Percentiles rank a stretch among this genome's conserved stretches.
phyloP scores from a whole-genome alignment of 2,888 invertebrate species.

The Scaptomyza caliginosa region DNA sequence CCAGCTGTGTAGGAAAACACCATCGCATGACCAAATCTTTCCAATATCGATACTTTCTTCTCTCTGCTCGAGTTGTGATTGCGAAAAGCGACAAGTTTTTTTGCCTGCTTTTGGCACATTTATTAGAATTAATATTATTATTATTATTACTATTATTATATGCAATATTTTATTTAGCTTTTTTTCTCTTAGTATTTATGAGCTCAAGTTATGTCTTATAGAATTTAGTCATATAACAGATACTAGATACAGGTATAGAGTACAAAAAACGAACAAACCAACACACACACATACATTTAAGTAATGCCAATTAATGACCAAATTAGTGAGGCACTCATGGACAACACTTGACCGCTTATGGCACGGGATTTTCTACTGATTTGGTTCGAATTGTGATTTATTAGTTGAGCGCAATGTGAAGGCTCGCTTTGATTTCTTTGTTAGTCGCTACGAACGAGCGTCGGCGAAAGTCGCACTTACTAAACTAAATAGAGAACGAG shows the following conservation, averaged over 20 bases:
- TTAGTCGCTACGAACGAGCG: constrained; percentile 28
- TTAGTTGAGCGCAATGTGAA: constrained; percentile 72
- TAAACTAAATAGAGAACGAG: constrained; percentile 45
- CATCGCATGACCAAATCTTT: constrained; percentile 80
- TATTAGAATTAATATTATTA: constrained; percentile 59
- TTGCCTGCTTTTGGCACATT: constrained; percentile 72
- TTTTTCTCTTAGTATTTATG: constrained; percentile 77
- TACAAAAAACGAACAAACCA: constrained; percentile 9
- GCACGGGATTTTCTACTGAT: constrained; percentile 78
- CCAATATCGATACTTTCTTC: constrained; percentile 70
- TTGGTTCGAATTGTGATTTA: constrained; percentile 78
- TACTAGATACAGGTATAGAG: constrained; percentile 28
- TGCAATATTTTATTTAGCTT: constrained; percentile 56
- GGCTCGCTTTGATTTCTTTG: constrained; percentile 77
- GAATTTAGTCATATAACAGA: constrained; percentile 63
- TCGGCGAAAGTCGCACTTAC: constrained; percentile 61
- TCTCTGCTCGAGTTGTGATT: constrained; percentile 76
- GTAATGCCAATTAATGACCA: constrained; percentile 78
- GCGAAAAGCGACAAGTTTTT: constrained; percentile 60
- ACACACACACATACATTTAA: constrained; percentile 50
- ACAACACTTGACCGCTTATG: constrained; percentile 78
- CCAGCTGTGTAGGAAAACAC: constrained; percentile 79
- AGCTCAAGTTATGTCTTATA: constrained; percentile 74
- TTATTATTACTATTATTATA: constrained; percentile 66
- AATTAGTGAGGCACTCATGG: constrained; percentile 77